phyloP scores from a whole-genome alignment of 2,113 vertebrate genomes.

The Mionectes macconnelli region DNA sequence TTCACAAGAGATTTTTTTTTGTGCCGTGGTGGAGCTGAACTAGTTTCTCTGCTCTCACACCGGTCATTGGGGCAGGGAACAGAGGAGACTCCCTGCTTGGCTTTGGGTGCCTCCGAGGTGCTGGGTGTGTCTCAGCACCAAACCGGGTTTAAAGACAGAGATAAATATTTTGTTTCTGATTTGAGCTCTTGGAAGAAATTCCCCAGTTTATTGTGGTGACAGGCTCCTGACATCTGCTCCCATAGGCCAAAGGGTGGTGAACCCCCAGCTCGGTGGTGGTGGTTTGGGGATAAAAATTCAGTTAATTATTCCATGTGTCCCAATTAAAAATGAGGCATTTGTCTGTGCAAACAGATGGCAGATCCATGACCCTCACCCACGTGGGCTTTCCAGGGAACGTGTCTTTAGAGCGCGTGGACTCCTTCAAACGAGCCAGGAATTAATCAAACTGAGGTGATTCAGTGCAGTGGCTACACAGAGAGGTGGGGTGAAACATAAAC shows the following conservation, averaged over 20 bases:
- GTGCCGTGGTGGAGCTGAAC: not conserved
- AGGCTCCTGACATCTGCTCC: not conserved
- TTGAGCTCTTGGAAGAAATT: not conserved
- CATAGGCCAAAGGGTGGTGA: fast-evolving
- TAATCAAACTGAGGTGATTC: not conserved
- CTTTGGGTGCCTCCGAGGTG: not conserved
- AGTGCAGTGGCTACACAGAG: not conserved
- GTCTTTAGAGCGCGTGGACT: not conserved
- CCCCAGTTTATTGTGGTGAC: not conserved
- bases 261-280: too few relatives aligned
- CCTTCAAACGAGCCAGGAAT: not conserved
- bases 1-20: not conserved
- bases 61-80: fast-evolving
- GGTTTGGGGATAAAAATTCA: not conserved
- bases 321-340: not conserved
- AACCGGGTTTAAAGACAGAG: not conserved
- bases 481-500: not conserved
- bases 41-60: not conserved
- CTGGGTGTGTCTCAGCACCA: not conserved
- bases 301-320: not conserved
- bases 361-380: not conserved
- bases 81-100: not conserved
- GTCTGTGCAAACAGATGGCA: not conserved
- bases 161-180: not conserved
- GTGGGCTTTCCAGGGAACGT: not conserved